Evolutionary conservation across 2,113 vertebrate species (phyloP).

Genomic region (Lethenteron camtschaticum): DNA sequence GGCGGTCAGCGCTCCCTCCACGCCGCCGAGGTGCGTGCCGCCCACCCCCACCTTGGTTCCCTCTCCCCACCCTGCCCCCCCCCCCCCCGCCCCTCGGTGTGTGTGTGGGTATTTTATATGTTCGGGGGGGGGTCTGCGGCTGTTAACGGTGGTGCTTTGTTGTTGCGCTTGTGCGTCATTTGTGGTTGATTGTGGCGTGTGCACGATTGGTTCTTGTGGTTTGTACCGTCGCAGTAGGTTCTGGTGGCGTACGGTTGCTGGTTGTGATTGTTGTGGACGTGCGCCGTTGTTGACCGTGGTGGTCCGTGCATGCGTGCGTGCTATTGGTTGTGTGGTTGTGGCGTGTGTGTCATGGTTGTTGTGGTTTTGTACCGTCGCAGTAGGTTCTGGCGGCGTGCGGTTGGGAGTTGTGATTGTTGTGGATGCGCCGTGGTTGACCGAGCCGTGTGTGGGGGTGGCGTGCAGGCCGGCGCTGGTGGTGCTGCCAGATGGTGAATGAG

Average conservation of each 20-base stretch:
- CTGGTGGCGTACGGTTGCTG: background rate
- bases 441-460: too few relatives aligned
- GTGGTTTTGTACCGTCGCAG: background rate
- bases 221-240: background rate
- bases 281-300: background rate
- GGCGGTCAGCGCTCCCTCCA: conserved; percentile 89
- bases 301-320: too few relatives aligned
- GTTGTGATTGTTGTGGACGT: background rate
- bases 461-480: conserved; percentile 80
- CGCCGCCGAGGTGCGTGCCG: conserved; percentile 51
- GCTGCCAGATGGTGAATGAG: conserved; percentile 83
- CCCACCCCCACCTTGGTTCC: too few relatives aligned
- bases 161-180: background rate
- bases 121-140: too few relatives aligned
- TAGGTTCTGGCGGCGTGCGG: background rate
- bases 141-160: background rate
- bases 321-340: background rate
- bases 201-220: background rate
- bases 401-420: background rate
- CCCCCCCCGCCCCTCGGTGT: too few relatives aligned
- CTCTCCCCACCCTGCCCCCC: too few relatives aligned
- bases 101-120: too few relatives aligned
- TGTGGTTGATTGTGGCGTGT: background rate
- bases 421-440: background rate
- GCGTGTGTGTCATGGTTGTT: background rate